Evolutionary conservation across 2,888 invertebrate genomes (phyloP).

Genomic region (Brachyptera putata): DNA sequence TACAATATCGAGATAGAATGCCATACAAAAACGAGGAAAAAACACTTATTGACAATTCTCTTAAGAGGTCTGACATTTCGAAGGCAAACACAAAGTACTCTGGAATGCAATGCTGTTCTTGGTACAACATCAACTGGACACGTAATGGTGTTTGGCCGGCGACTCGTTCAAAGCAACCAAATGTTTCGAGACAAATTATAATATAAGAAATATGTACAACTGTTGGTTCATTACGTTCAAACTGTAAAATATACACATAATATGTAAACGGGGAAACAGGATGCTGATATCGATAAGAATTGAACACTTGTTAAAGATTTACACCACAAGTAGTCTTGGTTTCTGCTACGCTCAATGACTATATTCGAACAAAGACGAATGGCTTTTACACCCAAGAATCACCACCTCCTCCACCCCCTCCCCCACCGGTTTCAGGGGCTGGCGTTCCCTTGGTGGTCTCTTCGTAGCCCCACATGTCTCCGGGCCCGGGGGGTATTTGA

Average conservation of each 20-base stretch:
- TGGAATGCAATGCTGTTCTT: constrained; percentile 5
- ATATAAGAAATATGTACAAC: constrained; percentile 32
- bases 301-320: constrained; percentile 7
- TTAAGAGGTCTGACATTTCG: background rate
- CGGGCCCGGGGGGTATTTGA: constrained; percentile 36
- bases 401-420: constrained; percentile 45
- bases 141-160: background rate
- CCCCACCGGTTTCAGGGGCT: constrained; percentile 27
- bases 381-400: constrained; percentile 50
- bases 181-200: background rate
- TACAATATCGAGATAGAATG: background rate
- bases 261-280: constrained; percentile 25
- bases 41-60: background rate
- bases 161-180: background rate
- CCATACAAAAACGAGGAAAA: background rate
- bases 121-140: background rate
- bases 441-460: constrained; percentile 33
- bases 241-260: constrained; percentile 33
- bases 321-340: constrained; percentile 3
- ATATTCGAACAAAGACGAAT: constrained; percentile 21
- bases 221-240: constrained; percentile 26
- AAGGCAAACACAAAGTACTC: background rate
- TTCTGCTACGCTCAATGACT: constrained; percentile 18
- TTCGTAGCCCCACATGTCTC: constrained; percentile 38
- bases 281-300: constrained; percentile 23